phyloP scores from a whole-genome alignment of 2,888 invertebrate genomes.

The Nemoura dubitans region DNA sequence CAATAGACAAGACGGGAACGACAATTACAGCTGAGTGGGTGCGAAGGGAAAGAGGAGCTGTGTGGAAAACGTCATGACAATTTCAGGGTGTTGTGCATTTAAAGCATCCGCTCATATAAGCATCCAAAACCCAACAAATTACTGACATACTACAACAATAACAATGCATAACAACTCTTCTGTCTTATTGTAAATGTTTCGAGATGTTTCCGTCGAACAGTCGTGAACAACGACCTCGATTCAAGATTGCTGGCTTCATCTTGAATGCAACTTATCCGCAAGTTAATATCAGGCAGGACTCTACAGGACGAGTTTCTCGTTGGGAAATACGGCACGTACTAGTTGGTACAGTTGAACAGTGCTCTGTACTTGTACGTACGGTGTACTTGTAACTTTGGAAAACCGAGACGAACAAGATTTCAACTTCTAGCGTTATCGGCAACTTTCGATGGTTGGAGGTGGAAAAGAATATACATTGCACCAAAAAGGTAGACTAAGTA shows the following conservation, averaged over 20 bases:
- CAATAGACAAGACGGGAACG: background rate
- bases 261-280: background rate
- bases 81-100: background rate
- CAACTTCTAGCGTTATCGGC: background rate
- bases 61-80: background rate
- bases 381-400: background rate
- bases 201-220: background rate
- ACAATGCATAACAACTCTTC: slow-evolving; percentile 7
- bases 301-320: background rate
- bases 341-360: background rate
- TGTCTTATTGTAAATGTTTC: background rate
- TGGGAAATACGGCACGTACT: background rate
- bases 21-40: background rate
- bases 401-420: slow-evolving; percentile 7
- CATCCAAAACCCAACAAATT: background rate
- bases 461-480: background rate
- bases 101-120: background rate
- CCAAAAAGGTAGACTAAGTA: background rate
- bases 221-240: background rate
- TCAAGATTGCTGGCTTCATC: background rate
- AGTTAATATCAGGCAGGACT: background rate
- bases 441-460: background rate
- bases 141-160: background rate
- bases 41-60: background rate
- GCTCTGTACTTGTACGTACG: background rate